A percentile compares a stretch with the other conserved stretches of the same genome.
Conservation (phyloP, 2,797 vertebrate species). For the Lepidocolaptes lacrymiger region DNA sequence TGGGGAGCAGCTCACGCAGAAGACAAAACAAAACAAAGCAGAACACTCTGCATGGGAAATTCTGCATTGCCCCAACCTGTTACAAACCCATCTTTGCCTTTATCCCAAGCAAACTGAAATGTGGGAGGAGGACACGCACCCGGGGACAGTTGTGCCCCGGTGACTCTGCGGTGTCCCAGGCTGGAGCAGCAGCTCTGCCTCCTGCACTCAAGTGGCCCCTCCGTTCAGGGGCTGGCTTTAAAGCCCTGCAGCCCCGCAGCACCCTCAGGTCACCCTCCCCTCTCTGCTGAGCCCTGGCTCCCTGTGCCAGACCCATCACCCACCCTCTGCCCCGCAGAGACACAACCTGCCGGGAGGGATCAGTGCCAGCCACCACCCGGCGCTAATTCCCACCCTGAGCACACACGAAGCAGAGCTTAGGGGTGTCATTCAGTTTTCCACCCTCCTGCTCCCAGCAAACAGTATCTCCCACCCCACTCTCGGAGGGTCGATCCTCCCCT, state of each 20-base stretch:
- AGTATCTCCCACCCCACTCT: background rate
- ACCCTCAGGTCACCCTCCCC: fast-evolving
- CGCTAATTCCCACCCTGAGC: background rate
- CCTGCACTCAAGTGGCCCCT: background rate
- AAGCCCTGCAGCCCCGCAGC: background rate
- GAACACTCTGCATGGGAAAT: background rate
- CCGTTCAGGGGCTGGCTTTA: background rate
- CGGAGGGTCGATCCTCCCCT: background rate
- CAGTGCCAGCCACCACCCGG: background rate
- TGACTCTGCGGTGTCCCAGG: fast-evolving
- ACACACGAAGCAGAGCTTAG: fast-evolving
- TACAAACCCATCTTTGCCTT: background rate
- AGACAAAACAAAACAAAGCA: background rate
- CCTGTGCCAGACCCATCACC: background rate
- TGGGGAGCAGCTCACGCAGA: background rate
- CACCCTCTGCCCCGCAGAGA: background rate
- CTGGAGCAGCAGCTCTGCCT: background rate
- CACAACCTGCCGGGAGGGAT: background rate
- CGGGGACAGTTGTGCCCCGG: fast-evolving
- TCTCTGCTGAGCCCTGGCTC: background rate
- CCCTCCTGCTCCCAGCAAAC: background rate
- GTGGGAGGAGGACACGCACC: fast-evolving
- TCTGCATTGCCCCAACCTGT: background rate
- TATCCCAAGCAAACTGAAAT: background rate
- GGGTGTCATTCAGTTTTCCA: fast-evolving